Base-by-base conservation (phyloP, 2,888 invertebrate species). In the Epinotia demarniana region DNA sequence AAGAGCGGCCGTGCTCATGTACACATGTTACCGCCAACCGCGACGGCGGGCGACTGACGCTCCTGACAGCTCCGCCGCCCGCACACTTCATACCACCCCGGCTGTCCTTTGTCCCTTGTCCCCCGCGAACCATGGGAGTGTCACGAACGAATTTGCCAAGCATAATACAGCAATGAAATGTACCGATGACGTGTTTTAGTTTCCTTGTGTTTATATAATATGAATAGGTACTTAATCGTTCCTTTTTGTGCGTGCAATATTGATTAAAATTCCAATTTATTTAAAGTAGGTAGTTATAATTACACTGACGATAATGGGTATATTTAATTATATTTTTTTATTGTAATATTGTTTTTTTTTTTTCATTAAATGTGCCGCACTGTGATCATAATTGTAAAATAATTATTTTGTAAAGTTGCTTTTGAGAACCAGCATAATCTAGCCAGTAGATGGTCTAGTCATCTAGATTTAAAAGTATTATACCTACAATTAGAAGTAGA, bases 401-500 rank as follows among this genome's bases (percentile, higher is more conserved):
- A 55, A 55, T 53, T 43, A 69, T 69, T 67, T 64, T 39, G 8
- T 69, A 53, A 49, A 27, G 58, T 57, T 33, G 67, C 64, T 75
- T 75, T 71, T 61, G 19, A 69, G n/a, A 70, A 66, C 39, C 70
- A 66, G 60, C 73, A 77, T 82, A 84, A 79, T 27, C 75, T 84
- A 85, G 82, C 71, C 61, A 61, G 78, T 82, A 83, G 81, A 71
- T 9, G 73, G 66, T 79, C 77, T 87, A 85, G 85, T 82, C 79
- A 82, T 79, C 77, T 82, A 81, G 80, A 79, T 80, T 66, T 75
- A 75, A 75, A 75, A 69, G 81, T 87, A 85, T 84, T 81, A 80
- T 80, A 82, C 80, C 81, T 80, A 82, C 80, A 81, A 81, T 81
- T 90, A 89, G 87, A 71, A 80, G 87, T 92, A 91, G 90, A 84